phyloP scores from a whole-genome alignment of 2,113 vertebrate genomes.

The Toxotes chatareus region DNA sequence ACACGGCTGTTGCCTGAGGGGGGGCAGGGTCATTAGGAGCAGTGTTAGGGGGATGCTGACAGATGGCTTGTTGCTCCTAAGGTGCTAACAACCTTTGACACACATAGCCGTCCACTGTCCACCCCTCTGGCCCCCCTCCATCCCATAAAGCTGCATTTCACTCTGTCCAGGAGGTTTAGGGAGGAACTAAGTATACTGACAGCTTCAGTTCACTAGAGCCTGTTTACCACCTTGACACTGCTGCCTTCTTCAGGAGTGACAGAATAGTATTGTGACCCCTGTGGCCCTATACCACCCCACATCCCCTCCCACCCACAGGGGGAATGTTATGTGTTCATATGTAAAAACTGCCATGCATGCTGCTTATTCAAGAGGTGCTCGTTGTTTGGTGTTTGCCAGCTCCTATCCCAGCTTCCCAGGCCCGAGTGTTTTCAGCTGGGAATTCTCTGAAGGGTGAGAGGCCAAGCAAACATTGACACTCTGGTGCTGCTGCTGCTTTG shows the following conservation, averaged over 20 bases:
- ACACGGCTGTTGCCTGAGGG: slow-evolving; percentile 66
- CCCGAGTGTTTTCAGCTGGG: slow-evolving; percentile 68
- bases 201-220: slow-evolving; percentile 38
- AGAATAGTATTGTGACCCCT: slow-evolving; percentile 24
- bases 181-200: slow-evolving; percentile 45
- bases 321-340: slow-evolving; percentile 62
- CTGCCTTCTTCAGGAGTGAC: slow-evolving; percentile 23
- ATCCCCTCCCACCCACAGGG: slow-evolving; percentile 35
- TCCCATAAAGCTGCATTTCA: slow-evolving; percentile 69
- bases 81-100: slow-evolving; percentile 86
- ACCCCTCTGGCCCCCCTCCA: slow-evolving; percentile 57
- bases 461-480: slow-evolving; percentile 70
- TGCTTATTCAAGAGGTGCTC: slow-evolving; percentile 53
- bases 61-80: slow-evolving; percentile 83
- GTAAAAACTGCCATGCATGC: slow-evolving; percentile 51
- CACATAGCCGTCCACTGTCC: slow-evolving; percentile 74
- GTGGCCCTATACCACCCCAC: slow-evolving; percentile 20
- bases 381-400: slow-evolving; percentile 65
- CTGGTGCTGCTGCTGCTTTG: slow-evolving; percentile 39
- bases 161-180: slow-evolving; percentile 59
- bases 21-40: slow-evolving; percentile 75
- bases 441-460: slow-evolving; percentile 74
- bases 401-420: slow-evolving; percentile 49
- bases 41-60: slow-evolving; percentile 81
- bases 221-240: slow-evolving; percentile 57